These are phyloP conservation scores for Nemoura dubitans DNA, from an alignment of 2,888 invertebrate genomes.

Conservation along the genomic window DNA sequence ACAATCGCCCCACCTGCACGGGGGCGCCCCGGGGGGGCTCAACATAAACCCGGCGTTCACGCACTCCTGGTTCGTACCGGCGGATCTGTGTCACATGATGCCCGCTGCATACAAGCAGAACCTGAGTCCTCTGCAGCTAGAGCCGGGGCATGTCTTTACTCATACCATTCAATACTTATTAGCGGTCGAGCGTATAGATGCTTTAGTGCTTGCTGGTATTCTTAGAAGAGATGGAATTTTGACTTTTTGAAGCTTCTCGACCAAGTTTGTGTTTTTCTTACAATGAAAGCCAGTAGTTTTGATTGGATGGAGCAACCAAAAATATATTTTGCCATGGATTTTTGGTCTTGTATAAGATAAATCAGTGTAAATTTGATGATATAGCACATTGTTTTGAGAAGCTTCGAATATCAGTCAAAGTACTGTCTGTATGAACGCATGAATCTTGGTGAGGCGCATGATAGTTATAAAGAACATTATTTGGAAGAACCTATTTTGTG, in stretches of 20 bases:
- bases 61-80: constrained; percentile 87
- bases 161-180: constrained; percentile 19
- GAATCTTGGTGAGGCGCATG: no score
- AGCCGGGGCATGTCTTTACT: constrained; percentile 82
- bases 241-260: not conserved
- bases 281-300: no score
- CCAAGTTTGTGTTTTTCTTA: no score
- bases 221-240: not conserved
- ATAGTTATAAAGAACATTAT: no score
- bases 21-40: constrained; percentile 66
- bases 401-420: no score
- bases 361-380: no score
- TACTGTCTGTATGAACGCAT: no score
- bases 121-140: constrained; percentile 82
- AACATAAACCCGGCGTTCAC: constrained; percentile 74
- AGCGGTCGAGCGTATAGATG: not conserved
- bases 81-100: constrained; percentile 77
- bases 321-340: no score
- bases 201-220: not conserved
- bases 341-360: no score
- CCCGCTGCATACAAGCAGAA: constrained; percentile 80
- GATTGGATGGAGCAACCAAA: no score
- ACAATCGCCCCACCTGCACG: constrained; percentile 64
- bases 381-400: no score
- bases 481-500: no score